A percentile compares a stretch with the other conserved stretches of the same genome.
These are phyloP conservation scores for Trematomus bernacchii DNA, from an alignment of 2,797 vertebrate species.

Conservation along the genomic window DNA sequence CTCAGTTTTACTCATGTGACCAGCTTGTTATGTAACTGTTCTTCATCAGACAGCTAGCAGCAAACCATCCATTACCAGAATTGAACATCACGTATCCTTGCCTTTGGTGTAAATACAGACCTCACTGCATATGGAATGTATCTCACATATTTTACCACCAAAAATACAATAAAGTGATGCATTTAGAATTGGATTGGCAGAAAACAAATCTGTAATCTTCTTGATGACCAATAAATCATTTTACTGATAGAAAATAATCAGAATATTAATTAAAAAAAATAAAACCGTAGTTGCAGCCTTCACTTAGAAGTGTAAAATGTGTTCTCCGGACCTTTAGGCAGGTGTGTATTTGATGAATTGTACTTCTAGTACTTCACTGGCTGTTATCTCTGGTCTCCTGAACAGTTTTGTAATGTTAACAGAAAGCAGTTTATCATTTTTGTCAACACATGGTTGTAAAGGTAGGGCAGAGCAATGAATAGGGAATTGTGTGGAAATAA, in stretches of 20 bases:
- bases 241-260: too few relatives aligned
- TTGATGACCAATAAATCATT: not conserved
- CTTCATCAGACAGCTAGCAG: not conserved
- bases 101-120: conserved; percentile 4
- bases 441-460: conserved; percentile 13
- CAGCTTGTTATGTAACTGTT: conserved; percentile 12
- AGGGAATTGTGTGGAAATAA: conserved; percentile 17
- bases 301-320: too few relatives aligned
- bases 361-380: too few relatives aligned
- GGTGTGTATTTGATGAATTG: too few relatives aligned
- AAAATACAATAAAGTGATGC: not conserved
- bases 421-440: conserved; percentile 15
- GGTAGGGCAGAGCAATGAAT: conserved; percentile 26
- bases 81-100: not conserved
- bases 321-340: too few relatives aligned
- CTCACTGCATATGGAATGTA: not conserved
- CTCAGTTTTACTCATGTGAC: not conserved
- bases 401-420: too few relatives aligned
- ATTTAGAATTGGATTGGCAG: too few relatives aligned
- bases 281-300: too few relatives aligned
- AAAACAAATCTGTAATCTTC: not conserved
- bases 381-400: conserved; percentile 1
- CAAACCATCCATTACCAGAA: conserved; percentile 5
- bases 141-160: too few relatives aligned
- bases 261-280: too few relatives aligned